These are phyloP conservation scores for Ericerus pela DNA, from an alignment of 1,140 invertebrate species.

Conservation along the genomic window DNA sequence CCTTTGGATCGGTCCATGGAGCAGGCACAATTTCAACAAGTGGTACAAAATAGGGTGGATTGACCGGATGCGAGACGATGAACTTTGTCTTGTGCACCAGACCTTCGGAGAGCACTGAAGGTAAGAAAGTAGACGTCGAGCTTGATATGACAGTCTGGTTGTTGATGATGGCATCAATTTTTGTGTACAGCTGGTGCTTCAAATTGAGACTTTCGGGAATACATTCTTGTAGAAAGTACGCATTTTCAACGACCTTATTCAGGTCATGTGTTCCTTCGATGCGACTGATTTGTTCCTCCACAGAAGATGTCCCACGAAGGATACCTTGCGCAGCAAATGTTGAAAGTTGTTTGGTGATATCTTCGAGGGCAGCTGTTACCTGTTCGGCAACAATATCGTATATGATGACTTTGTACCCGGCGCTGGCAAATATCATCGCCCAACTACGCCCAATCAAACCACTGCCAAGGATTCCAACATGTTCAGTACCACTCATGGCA, in stretches of 20 bases:
- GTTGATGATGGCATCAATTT: conserved; percentile 60
- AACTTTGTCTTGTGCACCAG: conserved; percentile 59
- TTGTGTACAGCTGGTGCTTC: conserved; percentile 63
- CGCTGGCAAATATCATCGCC: conserved; percentile 90
- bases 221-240: conserved; percentile 75
- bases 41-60: conserved; percentile 91
- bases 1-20: conserved; percentile 64
- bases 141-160: conserved; percentile 64
- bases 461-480: conserved; percentile 30
- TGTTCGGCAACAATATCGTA: conserved; percentile 68
- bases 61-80: conserved; percentile 82
- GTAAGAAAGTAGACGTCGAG: conserved; percentile 78
- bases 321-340: conserved; percentile 49
- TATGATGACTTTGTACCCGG: conserved; percentile 68
- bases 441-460: conserved; percentile 86
- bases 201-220: conserved; percentile 79
- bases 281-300: conserved; percentile 54
- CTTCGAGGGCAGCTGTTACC: conserved; percentile 51
- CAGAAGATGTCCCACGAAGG: conserved; percentile 56
- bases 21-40: conserved; percentile 87
- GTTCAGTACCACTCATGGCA: too few species aligned
- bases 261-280: conserved; percentile 54
- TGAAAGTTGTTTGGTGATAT: conserved; percentile 61
- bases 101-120: conserved; percentile 67
- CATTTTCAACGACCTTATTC: conserved; percentile 47